A percentile compares a stretch with the other conserved stretches of the same genome.
phyloP scores from a whole-genome alignment of 2,797 vertebrate genomes.

The Macroramphosus scolopax region DNA sequence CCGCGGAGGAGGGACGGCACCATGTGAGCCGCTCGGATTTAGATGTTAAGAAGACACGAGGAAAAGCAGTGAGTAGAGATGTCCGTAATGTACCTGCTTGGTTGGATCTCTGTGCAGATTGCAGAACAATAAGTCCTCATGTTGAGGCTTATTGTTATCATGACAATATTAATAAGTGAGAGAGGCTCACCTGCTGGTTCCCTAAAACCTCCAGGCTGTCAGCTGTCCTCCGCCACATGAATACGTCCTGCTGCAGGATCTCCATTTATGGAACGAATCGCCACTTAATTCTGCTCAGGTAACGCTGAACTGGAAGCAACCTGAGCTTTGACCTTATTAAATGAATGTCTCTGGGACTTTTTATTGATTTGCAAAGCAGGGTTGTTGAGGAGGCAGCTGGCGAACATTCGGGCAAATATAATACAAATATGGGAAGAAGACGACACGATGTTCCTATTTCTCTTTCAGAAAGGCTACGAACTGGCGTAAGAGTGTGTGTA shows the following conservation, averaged over 20 bases:
- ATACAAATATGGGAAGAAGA: constrained; percentile 34
- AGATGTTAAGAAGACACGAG: constrained; percentile 22
- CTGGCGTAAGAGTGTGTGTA: too few relatives aligned
- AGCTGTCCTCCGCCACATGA: constrained; percentile 9
- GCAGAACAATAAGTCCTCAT: not conserved
- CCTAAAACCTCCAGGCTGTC: not conserved
- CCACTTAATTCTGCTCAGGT: constrained; percentile 68
- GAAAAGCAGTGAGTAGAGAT: constrained; percentile 17
- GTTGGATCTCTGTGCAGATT: constrained; percentile 1
- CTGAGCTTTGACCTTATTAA: constrained; percentile 65
- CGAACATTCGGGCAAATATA: constrained; percentile 33
- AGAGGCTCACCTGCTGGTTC: constrained; percentile 9
- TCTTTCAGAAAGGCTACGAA: too few relatives aligned
- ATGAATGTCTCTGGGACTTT: constrained; percentile 73
- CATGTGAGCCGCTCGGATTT: constrained; percentile 33
- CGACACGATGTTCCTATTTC: too few relatives aligned
- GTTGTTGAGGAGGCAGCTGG: constrained; percentile 23
- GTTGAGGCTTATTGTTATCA: not conserved
- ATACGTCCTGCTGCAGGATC: constrained; percentile 32
- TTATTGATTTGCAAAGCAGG: constrained; percentile 53
- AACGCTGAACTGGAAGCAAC: constrained; percentile 59
- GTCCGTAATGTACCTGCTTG: constrained; percentile 4
- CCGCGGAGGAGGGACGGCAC: constrained; percentile 26
- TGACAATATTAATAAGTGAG: not conserved
- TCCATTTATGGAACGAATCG: constrained; percentile 27